Conservation (phyloP, 2,113 vertebrate genomes). For the Electrona antarctica region DNA sequence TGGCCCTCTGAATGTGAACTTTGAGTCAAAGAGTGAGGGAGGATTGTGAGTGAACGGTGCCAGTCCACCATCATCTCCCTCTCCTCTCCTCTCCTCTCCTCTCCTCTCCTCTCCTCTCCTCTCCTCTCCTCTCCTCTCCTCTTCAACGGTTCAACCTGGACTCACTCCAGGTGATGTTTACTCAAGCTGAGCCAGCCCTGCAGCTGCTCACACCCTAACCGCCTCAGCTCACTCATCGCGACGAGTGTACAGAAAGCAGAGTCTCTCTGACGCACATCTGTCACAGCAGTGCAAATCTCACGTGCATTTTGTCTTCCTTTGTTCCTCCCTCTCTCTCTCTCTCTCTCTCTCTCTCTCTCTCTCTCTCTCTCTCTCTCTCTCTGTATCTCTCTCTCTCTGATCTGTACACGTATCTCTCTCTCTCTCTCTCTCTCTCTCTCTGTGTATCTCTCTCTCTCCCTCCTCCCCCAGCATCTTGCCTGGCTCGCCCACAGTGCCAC, state of each 20-base stretch:
- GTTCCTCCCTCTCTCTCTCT: not conserved
- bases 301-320: not conserved
- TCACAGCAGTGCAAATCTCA: slow-evolving; percentile 40
- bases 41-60: not conserved
- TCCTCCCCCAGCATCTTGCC: slow-evolving; percentile 65
- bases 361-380: not conserved
- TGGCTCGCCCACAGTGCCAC: slow-evolving; percentile 41
- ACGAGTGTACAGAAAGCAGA: slow-evolving; percentile 18
- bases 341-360: slow-evolving; percentile 1
- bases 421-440: slow-evolving; percentile 26
- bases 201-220: slow-evolving; percentile 67
- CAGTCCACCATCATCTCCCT: not conserved
- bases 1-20: not conserved
- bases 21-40: not conserved
- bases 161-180: slow-evolving; percentile 73
- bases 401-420: slow-evolving; percentile 3
- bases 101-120: too few relatives aligned
- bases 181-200: slow-evolving; percentile 63
- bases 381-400: slow-evolving; percentile 1
- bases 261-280: slow-evolving; percentile 55
- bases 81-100: too few relatives aligned
- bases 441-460: not conserved
- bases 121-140: not conserved
- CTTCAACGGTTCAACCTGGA: slow-evolving; percentile 47
- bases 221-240: slow-evolving; percentile 53